Evolutionary conservation across 1,140 invertebrate species (phyloP).

Genomic region (Rhagoletis zephyria): DNA sequence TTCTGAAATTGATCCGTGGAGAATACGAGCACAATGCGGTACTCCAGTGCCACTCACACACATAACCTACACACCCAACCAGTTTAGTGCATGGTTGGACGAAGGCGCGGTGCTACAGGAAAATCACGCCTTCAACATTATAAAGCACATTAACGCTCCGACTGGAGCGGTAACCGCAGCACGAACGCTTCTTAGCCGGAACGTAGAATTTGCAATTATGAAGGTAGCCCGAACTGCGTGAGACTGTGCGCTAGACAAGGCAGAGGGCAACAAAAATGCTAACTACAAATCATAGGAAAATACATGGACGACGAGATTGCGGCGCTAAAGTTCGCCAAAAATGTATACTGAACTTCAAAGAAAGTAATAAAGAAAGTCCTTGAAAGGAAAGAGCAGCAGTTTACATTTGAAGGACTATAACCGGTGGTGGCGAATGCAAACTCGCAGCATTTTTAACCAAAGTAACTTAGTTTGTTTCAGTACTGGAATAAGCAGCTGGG

Average conservation of each 20-base stretch:
- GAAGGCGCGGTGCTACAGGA: background rate
- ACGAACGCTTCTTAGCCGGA: constrained; percentile 25
- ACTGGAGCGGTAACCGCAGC: constrained; percentile 27
- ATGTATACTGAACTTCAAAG: background rate
- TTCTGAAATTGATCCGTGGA: constrained; percentile 48
- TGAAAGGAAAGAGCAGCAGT: background rate
- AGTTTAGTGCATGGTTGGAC: background rate
- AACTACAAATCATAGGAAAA: constrained; percentile 26
- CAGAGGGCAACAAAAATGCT: background rate
- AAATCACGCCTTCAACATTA: constrained; percentile 49
- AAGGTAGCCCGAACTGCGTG: background rate
- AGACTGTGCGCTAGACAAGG: constrained; percentile 16
- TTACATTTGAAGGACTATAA: constrained; percentile 34
- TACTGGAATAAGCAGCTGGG: no score
- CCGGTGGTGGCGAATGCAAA: background rate
- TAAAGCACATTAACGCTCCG: constrained; percentile 47
- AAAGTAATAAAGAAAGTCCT: background rate
- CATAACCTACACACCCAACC: background rate
- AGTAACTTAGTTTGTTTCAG: no score
- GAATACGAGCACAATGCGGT: constrained; percentile 25
- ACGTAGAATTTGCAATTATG: constrained; percentile 50
- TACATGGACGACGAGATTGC: background rate
- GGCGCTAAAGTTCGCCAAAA: background rate
- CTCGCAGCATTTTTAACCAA: background rate
- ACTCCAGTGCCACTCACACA: background rate